These are phyloP conservation scores for Acipenser oxyrinchus DNA, from an alignment of 2,797 vertebrate species.

Conservation along the genomic window DNA sequence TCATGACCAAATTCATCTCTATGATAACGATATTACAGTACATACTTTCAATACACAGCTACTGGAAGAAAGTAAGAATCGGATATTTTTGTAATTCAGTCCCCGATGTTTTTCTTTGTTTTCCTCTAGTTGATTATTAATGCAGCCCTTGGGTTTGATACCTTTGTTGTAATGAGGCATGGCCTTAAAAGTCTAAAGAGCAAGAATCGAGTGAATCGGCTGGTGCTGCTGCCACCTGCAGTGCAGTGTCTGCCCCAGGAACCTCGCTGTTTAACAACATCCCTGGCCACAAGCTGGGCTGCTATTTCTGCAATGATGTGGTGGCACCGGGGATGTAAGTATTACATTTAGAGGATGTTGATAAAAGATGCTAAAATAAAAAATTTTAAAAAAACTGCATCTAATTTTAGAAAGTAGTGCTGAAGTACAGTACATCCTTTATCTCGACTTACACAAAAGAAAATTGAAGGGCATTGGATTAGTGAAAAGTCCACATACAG, in stretches of 20 bases:
- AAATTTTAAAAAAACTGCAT: too few relatives aligned
- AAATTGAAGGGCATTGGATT: too few relatives aligned
- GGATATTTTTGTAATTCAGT: too few relatives aligned
- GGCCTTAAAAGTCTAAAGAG: constrained; percentile 78
- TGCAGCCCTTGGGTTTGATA: constrained; percentile 92
- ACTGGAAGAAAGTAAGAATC: too few relatives aligned
- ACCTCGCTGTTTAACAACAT: constrained; percentile 95
- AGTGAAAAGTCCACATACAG: too few relatives aligned
- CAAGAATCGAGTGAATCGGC: constrained; percentile 51
- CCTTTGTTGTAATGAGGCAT: constrained; percentile 96
- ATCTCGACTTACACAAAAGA: too few relatives aligned
- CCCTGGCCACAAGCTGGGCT: constrained; percentile 92
- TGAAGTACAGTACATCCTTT: too few relatives aligned
- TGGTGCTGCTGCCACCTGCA: constrained; percentile 42
- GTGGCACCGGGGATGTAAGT: constrained; percentile 97
- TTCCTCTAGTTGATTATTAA: constrained; percentile 80
- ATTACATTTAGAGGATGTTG: not conserved
- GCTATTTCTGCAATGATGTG: constrained; percentile 98
- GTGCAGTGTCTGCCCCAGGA: constrained; percentile 51
- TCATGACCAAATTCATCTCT: too few relatives aligned
- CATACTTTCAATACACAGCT: too few relatives aligned
- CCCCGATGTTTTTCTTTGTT: constrained; percentile 13
- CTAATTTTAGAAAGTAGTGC: too few relatives aligned
- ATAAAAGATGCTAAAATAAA: too few relatives aligned
- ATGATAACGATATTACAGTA: too few relatives aligned